These are phyloP conservation scores for Myodes glareolus DNA, from an alignment of 2,113 vertebrate species.

Conservation along the genomic window DNA sequence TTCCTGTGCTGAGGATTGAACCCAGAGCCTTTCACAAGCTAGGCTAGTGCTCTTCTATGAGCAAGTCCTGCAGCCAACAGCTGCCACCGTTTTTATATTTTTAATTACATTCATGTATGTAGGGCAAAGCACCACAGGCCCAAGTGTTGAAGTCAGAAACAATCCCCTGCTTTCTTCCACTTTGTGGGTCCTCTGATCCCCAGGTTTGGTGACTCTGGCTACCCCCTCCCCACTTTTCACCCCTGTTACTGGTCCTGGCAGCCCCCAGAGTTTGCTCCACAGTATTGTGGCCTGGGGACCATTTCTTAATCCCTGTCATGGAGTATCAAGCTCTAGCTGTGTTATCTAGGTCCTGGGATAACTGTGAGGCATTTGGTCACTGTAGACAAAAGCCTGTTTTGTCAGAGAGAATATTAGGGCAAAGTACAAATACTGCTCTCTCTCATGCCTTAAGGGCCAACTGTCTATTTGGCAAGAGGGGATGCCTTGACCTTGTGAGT, in stretches of 20 bases:
- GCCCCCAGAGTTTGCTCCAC: conserved; percentile 56
- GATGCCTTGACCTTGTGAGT: conserved; percentile 57
- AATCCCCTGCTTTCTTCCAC: background rate
- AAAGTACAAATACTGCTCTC: conserved; percentile 65
- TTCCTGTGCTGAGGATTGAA: background rate
- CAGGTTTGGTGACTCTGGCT: background rate
- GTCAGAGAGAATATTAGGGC: conserved; percentile 63
- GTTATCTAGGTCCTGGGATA: conserved; percentile 62
- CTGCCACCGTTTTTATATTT: background rate
- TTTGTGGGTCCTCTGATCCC: background rate
- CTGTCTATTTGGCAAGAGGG: conserved; percentile 55
- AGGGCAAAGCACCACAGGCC: accelerated
- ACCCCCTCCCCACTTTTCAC: background rate
- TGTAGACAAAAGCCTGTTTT: conserved; percentile 73
- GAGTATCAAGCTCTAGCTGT: conserved; percentile 60
- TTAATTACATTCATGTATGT: background rate
- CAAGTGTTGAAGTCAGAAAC: background rate
- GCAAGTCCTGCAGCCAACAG: background rate
- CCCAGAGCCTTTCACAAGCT: background rate
- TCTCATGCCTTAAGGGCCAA: conserved; percentile 57
- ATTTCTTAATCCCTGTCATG: conserved; percentile 55
- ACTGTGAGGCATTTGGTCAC: conserved; percentile 68
- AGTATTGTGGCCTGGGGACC: conserved; percentile 40
- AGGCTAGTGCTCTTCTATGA: background rate
- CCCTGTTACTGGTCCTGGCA: background rate